Conservation (phyloP, 2,113 vertebrate genomes). For the Spea bombifrons region DNA sequence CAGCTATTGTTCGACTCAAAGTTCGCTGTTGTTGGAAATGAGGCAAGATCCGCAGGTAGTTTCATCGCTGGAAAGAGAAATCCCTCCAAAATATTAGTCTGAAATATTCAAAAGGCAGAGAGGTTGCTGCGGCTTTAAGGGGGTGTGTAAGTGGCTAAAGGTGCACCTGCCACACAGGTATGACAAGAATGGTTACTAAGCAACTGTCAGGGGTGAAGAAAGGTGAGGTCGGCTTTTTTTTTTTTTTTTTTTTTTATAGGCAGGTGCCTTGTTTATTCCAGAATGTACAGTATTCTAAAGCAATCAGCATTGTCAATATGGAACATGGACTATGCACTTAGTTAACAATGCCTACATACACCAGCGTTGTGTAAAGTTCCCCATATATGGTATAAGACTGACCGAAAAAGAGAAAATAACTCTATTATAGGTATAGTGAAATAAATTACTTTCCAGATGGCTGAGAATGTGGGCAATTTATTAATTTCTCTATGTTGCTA, state of each 20-base stretch:
- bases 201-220: slow-evolving; percentile 63
- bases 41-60: slow-evolving; percentile 1
- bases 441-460: too few relatives aligned
- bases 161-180: slow-evolving; percentile 64
- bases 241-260: slow-evolving; percentile 8
- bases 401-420: too few relatives aligned
- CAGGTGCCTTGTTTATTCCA: slow-evolving; percentile 39
- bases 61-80: slow-evolving; percentile 57
- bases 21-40: not conserved
- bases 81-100: slow-evolving; percentile 52
- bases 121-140: slow-evolving; percentile 58
- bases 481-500: too few relatives aligned
- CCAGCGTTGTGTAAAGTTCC: not conserved
- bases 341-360: not conserved
- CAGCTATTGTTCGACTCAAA: not conserved
- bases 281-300: slow-evolving; percentile 14
- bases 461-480: too few relatives aligned
- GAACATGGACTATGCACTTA: slow-evolving; percentile 23
- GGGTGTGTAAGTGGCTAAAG: slow-evolving; percentile 56
- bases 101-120: slow-evolving; percentile 54
- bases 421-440: too few relatives aligned
- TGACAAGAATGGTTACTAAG: slow-evolving; percentile 61
- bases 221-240: slow-evolving; percentile 57
- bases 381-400: not conserved
- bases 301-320: slow-evolving; percentile 15